Evolutionary conservation across 2,113 vertebrate genomes (phyloP).

Genomic region (Pontoporia blainvillei): DNA sequence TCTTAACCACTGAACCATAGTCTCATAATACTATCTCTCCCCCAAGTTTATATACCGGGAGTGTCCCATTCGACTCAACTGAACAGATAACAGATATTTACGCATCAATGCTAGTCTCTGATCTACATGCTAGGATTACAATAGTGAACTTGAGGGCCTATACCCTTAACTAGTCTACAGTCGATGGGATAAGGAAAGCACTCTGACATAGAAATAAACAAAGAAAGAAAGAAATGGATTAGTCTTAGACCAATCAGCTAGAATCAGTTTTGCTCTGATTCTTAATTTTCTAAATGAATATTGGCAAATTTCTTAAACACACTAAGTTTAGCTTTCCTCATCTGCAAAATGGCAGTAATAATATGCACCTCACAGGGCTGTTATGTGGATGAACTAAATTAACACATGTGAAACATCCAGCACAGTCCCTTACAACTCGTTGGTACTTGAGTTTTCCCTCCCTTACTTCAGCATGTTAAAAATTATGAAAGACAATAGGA

Average conservation of each 20-base stretch:
- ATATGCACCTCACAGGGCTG: neutral
- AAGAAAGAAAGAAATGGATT: neutral
- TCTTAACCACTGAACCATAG: neutral
- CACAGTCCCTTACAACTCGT: neutral
- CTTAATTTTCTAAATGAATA: slow-evolving; percentile 12
- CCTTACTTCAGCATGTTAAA: neutral
- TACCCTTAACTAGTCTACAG: neutral
- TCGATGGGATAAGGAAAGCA: neutral
- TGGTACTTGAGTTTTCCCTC: neutral
- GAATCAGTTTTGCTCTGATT: slow-evolving; percentile 4
- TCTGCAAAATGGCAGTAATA: neutral
- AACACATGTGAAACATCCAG: neutral
- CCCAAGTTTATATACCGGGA: neutral
- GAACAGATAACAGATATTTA: neutral
- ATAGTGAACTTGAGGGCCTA: neutral
- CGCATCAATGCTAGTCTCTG: neutral
- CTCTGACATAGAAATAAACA: neutral
- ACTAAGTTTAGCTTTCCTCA: neutral
- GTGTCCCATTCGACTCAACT: neutral
- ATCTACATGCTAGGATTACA: neutral
- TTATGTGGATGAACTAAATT: neutral
- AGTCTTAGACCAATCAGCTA: neutral
- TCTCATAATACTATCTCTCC: neutral
- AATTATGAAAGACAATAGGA: neutral
- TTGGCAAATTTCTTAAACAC: neutral